Conservation (phyloP, 35 echinoderm and acorn worm genomes). For the Nesometra sesokonis region DNA sequence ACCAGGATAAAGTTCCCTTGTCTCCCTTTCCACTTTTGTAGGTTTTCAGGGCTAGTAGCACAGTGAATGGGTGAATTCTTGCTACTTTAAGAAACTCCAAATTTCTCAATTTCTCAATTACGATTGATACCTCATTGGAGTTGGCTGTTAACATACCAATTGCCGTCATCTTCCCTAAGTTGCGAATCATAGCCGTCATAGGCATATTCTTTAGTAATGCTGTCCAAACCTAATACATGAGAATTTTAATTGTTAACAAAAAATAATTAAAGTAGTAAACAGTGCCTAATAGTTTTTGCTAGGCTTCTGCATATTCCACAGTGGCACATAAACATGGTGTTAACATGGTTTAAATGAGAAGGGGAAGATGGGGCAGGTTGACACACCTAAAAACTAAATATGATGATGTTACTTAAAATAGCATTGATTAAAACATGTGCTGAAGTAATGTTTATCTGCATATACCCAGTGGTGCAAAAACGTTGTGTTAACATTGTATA, state of each 20-base stretch:
- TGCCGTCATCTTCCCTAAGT: constrained; percentile 52
- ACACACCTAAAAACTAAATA: neutral
- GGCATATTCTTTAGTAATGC: constrained; percentile 57
- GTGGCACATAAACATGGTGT: no score
- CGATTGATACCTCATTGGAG: constrained; percentile 3
- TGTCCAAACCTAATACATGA: constrained; percentile 57
- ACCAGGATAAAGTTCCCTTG: constrained; percentile 69
- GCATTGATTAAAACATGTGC: no score
- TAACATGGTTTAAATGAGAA: no score
- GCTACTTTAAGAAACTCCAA: constrained; percentile 34
- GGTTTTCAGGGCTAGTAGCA: constrained; percentile 46
- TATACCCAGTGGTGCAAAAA: no score
- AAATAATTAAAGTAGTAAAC: no score
- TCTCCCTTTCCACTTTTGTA: constrained; percentile 49
- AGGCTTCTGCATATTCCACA: neutral
- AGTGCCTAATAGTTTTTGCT: no score
- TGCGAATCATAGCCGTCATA: constrained; percentile 52
- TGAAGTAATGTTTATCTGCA: no score
- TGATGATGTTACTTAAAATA: neutral
- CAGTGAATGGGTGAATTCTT: constrained; percentile 55
- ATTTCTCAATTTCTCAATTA: constrained; percentile 54
- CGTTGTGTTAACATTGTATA: no score
- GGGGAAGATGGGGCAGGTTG: neutral
- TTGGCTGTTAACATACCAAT: constrained; percentile 40
- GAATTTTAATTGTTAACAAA: neutral